These are phyloP conservation scores for Centropus unirufus DNA, from an alignment of 2,113 vertebrate species.

Conservation along the genomic window DNA sequence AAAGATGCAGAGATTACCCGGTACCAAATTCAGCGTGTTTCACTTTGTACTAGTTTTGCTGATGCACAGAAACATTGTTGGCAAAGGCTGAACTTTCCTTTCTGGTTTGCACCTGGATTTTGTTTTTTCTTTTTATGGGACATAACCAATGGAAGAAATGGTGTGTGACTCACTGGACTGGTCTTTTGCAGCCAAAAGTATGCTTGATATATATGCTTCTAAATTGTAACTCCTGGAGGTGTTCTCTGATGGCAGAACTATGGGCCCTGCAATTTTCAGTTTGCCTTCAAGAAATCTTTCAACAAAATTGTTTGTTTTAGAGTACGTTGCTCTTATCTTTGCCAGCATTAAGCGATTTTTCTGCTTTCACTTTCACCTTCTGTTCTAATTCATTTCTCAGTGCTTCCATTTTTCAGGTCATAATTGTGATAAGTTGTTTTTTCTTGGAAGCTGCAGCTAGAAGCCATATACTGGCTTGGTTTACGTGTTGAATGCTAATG, in stretches of 20 bases:
- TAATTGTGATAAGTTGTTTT: neutral
- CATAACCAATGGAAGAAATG: no score
- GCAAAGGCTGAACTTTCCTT: neutral
- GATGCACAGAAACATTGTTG: neutral
- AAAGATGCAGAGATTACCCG: accelerated
- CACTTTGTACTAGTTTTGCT: neutral
- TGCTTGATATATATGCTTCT: neutral
- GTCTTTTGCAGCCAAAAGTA: neutral
- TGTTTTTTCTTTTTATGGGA: neutral
- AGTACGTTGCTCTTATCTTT: neutral
- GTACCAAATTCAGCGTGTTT: accelerated
- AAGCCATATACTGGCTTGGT: neutral
- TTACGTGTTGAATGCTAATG: neutral
- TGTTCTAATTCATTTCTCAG: neutral
- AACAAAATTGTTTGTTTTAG: neutral
- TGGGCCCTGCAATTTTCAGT: neutral
- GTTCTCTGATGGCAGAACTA: neutral
- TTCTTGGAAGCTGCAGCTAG: neutral
- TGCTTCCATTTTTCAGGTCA: neutral
- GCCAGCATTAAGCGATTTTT: neutral
- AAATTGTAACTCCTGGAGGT: neutral
- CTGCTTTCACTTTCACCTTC: neutral
- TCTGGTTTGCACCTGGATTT: neutral
- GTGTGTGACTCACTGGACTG: neutral
- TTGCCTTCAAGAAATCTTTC: neutral